Evolutionary conservation across 2,888 invertebrate genomes (phyloP).

Genomic region (Hydropsyche betteni): DNA sequence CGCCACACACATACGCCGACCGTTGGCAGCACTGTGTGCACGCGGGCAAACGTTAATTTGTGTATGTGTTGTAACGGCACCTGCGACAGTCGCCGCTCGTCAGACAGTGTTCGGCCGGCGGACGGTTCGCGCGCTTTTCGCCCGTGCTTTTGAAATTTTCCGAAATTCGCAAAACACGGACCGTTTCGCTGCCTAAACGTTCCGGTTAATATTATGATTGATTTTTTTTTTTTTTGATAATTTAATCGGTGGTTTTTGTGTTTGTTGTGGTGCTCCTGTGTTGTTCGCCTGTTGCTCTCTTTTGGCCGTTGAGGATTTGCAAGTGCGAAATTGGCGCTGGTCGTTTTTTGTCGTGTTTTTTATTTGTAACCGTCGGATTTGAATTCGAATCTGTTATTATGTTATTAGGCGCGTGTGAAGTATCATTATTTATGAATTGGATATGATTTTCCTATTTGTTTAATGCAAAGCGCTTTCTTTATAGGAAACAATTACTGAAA

Average conservation of each 20-base stretch:
- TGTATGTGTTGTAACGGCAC: constrained; percentile 25
- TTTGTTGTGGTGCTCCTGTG: background rate
- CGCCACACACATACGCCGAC: background rate
- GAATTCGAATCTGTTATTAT: no score
- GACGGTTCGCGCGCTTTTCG: constrained; percentile 12
- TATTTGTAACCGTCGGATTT: no score
- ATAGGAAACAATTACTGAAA: no score
- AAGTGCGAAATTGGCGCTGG: no score
- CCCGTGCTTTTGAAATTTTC: background rate
- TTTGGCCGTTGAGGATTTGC: constrained; percentile 3
- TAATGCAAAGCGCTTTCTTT: no score
- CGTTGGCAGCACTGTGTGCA: background rate
- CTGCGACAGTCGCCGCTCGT: constrained; percentile 23
- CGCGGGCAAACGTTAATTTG: background rate
- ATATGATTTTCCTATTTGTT: no score
- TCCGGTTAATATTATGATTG: background rate
- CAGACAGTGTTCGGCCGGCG: constrained; percentile 28
- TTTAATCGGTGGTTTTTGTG: background rate
- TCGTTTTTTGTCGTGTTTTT: no score
- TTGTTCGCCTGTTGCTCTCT: background rate
- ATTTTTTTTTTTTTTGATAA: background rate
- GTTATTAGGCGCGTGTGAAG: no score
- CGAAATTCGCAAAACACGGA: background rate
- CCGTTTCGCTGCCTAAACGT: background rate
- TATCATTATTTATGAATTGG: no score